Evolutionary conservation across 2,888 invertebrate species (phyloP).

Genomic region (Dusona sp.): DNA sequence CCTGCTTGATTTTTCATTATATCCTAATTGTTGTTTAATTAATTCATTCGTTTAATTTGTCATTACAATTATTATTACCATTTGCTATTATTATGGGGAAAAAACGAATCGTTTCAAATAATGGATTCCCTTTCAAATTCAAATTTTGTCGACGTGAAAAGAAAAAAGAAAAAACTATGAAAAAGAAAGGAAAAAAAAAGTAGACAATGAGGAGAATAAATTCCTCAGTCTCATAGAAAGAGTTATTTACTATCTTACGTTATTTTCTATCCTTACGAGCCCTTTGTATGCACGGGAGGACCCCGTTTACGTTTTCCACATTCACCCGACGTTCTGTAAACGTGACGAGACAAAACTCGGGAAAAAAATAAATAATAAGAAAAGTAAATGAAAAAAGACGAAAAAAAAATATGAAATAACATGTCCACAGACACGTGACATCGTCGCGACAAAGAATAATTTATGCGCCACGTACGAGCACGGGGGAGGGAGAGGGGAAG

Average conservation of each 20-base stretch:
- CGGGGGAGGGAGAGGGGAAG: conserved; percentile 2
- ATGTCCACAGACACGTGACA: conserved; percentile 33
- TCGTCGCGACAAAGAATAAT: conserved; percentile 55
- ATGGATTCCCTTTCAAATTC: background rate
- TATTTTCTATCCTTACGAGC: conserved; percentile 12
- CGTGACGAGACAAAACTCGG: conserved; percentile 52
- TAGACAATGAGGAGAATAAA: background rate
- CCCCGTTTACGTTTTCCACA: conserved; percentile 58
- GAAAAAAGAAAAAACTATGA: background rate
- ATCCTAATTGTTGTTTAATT: too few relatives aligned
- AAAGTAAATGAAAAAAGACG: background rate
- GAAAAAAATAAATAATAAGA: background rate
- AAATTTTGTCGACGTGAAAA: background rate
- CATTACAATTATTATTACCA: background rate
- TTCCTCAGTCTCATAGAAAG: background rate
- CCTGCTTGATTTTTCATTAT: too few relatives aligned
- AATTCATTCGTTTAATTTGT: background rate
- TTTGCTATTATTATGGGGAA: background rate
- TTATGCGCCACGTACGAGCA: conserved; percentile 45
- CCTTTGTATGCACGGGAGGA: conserved; percentile 35
- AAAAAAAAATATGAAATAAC: background rate
- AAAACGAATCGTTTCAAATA: background rate
- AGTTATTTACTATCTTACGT: conserved; percentile 8
- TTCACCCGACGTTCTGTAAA: conserved; percentile 58
- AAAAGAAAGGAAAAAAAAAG: background rate